These are phyloP conservation scores for Liparis tanakae DNA, from an alignment of 2,797 vertebrate genomes.

Conservation along the genomic window DNA sequence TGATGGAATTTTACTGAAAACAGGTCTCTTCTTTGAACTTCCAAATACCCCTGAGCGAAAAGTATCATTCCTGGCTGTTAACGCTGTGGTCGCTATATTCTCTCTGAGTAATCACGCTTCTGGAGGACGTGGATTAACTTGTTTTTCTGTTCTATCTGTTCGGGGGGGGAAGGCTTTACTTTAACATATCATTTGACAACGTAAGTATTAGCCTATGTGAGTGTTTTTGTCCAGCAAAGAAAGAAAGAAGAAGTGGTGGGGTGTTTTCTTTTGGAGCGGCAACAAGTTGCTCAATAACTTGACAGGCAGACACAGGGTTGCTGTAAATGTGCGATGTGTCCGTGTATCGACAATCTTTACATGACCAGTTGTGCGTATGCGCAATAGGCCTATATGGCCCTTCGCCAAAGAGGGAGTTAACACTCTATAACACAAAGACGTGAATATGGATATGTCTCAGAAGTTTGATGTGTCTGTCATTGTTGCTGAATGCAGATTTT, in stretches of 20 bases:
- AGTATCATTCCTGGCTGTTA: constrained; percentile 52
- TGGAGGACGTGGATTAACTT: constrained; percentile 76
- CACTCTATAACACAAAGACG: constrained; percentile 62
- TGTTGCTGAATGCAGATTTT: constrained; percentile 60
- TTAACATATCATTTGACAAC: constrained; percentile 66
- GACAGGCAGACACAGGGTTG: constrained; percentile 64
- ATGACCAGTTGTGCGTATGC: constrained; percentile 77
- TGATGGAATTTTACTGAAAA: constrained; percentile 89
- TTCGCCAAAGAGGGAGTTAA: constrained; percentile 63
- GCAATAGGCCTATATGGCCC: constrained; percentile 77
- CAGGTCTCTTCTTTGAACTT: constrained; percentile 82
- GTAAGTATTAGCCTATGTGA: constrained; percentile 75
- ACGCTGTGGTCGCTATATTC: constrained; percentile 30
- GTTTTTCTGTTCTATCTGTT: constrained; percentile 37
- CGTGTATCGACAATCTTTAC: constrained; percentile 57
- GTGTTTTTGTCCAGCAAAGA: constrained; percentile 31
- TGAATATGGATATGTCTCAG: constrained; percentile 67
- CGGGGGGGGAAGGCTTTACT: constrained; percentile 63
- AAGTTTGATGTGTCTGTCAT: constrained; percentile 58
- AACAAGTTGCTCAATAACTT: constrained; percentile 91
- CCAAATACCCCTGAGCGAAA: constrained; percentile 73
- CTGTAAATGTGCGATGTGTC: constrained; percentile 76
- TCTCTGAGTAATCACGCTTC: constrained; percentile 32
- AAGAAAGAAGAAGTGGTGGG: neutral
- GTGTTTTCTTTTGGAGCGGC: constrained; percentile 74